A percentile compares a stretch with the other conserved stretches of the same genome.
These are phyloP conservation scores for Arrhopalites spinosus DNA, from an alignment of 2,888 invertebrate species.

Conservation along the genomic window DNA sequence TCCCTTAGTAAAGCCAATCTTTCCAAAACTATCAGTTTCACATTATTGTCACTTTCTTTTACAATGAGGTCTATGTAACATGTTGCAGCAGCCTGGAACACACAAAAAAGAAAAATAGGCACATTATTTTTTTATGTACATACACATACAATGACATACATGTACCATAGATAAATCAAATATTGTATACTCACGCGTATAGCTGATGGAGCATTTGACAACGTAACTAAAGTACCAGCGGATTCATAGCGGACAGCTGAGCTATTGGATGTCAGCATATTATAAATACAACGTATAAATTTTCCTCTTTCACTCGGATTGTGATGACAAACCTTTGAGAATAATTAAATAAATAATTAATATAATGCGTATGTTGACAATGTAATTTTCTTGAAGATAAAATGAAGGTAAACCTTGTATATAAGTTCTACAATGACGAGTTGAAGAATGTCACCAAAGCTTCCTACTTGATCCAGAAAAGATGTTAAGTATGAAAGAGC, in stretches of 20 bases:
- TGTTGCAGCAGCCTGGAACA: slow-evolving; percentile 81
- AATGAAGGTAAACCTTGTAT: slow-evolving; percentile 97
- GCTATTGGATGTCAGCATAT: slow-evolving; percentile 90
- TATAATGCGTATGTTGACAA: too few species aligned
- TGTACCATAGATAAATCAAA: not conserved
- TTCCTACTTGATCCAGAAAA: slow-evolving; percentile 90
- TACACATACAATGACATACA: not conserved
- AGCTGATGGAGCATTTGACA: slow-evolving; percentile 97
- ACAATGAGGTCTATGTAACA: slow-evolving; percentile 98
- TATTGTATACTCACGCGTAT: slow-evolving; percentile 71
- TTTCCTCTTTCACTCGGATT: slow-evolving; percentile 94
- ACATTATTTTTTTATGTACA: not conserved
- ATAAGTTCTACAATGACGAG: slow-evolving; percentile 98
- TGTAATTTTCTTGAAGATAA: too few species aligned
- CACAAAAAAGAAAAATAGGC: not conserved
- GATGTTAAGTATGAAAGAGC: slow-evolving; percentile 91
- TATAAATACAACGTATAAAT: slow-evolving; percentile 98
- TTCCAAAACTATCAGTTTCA: slow-evolving; percentile 96
- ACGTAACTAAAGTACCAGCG: slow-evolving; percentile 94
- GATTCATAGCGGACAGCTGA: slow-evolving; percentile 98
- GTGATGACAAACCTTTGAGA: slow-evolving; percentile 83
- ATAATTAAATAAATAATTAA: too few species aligned
- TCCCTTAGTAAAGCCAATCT: slow-evolving; percentile 86
- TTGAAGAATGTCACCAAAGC: slow-evolving; percentile 96
- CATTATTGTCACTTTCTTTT: slow-evolving; percentile 99